These are phyloP conservation scores for Cordilura impudica DNA, from an alignment of 2,888 invertebrate species.

Conservation along the genomic window DNA sequence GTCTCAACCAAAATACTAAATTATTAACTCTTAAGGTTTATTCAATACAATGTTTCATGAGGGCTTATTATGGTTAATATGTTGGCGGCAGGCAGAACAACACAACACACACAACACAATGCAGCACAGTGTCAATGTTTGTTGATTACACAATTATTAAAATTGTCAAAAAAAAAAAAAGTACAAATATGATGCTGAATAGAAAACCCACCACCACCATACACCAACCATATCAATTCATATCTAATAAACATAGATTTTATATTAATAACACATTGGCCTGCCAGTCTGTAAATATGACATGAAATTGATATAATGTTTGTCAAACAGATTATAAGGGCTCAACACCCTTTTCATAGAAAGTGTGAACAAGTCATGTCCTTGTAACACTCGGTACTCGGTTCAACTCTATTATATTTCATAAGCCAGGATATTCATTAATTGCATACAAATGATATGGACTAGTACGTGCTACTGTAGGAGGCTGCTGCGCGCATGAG, in stretches of 20 bases:
- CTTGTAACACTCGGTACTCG: conserved; percentile 7
- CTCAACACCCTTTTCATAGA: conserved; percentile 58
- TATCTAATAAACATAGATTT: conserved; percentile 47
- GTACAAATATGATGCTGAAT: conserved; percentile 50
- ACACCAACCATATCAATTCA: not conserved
- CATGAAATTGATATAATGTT: conserved; percentile 62
- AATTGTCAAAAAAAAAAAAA: not conserved
- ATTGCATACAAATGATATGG: conserved; percentile 51
- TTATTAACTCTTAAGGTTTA: conserved; percentile 5
- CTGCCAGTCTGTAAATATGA: conserved; percentile 57
- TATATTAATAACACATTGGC: conserved; percentile 48
- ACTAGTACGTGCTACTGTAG: conserved; percentile 14
- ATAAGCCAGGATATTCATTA: conserved; percentile 61
- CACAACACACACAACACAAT: conserved; percentile 53
- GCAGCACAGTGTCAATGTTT: conserved; percentile 38
- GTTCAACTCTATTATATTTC: not conserved
- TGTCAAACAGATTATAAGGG: conserved; percentile 68
- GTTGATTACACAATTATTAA: conserved; percentile 61
- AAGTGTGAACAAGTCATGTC: conserved; percentile 49
- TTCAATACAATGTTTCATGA: conserved; percentile 34
- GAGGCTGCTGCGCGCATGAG: conserved; percentile 10
- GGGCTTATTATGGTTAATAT: conserved; percentile 59
- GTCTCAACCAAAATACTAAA: not conserved
- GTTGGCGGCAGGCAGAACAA: conserved; percentile 54
- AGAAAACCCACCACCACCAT: conserved; percentile 34